Conservation (phyloP, 2,797 vertebrate genomes). For the Nothura maculosa region DNA sequence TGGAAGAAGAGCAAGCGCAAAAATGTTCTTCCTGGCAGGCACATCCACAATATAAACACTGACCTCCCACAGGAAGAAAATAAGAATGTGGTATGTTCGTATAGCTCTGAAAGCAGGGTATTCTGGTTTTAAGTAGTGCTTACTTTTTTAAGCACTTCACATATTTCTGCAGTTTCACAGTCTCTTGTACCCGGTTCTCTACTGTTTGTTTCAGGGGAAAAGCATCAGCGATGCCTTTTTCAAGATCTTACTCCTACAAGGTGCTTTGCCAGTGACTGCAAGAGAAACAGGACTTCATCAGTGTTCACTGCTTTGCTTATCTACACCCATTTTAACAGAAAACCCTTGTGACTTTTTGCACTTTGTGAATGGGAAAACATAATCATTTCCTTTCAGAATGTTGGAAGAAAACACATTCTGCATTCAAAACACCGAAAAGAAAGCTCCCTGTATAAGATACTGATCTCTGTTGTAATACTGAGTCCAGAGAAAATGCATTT, state of each 20-base stretch:
- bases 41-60: neutral
- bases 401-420: neutral
- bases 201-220: neutral
- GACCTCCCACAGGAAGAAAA: slow-evolving; percentile 55
- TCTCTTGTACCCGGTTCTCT: neutral
- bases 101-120: neutral
- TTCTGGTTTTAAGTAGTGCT: neutral
- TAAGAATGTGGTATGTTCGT: neutral
- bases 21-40: slow-evolving; percentile 58
- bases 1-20: slow-evolving; percentile 44
- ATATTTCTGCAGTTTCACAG: neutral
- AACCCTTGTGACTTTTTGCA: neutral
- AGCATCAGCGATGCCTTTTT: neutral
- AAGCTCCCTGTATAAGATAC: neutral
- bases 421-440: neutral
- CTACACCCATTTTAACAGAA: neutral
- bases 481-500: neutral
- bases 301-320: neutral
- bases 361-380: neutral
- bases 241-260: neutral
- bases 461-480: neutral
- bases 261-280: neutral
- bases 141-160: neutral
- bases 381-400: slow-evolving; percentile 2
- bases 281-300: neutral